phyloP scores from a whole-genome alignment of 1,140 invertebrate species.

The Vanessa atalanta region DNA sequence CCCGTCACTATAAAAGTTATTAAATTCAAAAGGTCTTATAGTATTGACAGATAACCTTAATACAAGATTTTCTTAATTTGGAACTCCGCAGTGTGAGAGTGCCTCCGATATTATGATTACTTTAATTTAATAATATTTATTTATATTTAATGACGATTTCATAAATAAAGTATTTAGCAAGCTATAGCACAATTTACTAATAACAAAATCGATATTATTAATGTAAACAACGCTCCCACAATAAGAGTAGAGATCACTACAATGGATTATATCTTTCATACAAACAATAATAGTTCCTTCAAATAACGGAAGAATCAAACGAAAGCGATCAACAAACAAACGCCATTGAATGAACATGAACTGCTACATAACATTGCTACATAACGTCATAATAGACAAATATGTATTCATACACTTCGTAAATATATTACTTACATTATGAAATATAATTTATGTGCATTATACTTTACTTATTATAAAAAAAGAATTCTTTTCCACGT shows the following conservation, averaged over 20 bases:
- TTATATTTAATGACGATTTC: not conserved
- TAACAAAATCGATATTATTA: not conserved
- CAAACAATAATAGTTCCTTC: conserved; percentile 21
- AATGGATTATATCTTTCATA: conserved; percentile 24
- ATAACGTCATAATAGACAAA: conserved; percentile 8
- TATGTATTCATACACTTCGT: not conserved
- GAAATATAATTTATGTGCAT: no score
- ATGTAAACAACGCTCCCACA: not conserved
- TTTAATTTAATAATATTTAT: no score
- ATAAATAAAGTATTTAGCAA: not conserved
- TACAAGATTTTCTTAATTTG: no score
- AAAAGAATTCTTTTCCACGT: no score
- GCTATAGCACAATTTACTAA: not conserved
- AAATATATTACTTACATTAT: no score
- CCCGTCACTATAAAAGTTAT: no score
- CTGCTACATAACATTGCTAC: conserved; percentile 12
- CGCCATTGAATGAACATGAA: conserved; percentile 11
- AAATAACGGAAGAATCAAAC: conserved; percentile 23
- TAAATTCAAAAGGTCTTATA: no score
- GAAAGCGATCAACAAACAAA: conserved; percentile 14
- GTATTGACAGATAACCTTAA: no score
- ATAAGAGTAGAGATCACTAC: conserved; percentile 1
- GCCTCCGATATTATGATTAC: no score
- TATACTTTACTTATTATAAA: no score
- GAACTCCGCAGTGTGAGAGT: no score